Base-by-base conservation (phyloP, 2,797 vertebrate species). In the Myotis vivesi region DNA sequence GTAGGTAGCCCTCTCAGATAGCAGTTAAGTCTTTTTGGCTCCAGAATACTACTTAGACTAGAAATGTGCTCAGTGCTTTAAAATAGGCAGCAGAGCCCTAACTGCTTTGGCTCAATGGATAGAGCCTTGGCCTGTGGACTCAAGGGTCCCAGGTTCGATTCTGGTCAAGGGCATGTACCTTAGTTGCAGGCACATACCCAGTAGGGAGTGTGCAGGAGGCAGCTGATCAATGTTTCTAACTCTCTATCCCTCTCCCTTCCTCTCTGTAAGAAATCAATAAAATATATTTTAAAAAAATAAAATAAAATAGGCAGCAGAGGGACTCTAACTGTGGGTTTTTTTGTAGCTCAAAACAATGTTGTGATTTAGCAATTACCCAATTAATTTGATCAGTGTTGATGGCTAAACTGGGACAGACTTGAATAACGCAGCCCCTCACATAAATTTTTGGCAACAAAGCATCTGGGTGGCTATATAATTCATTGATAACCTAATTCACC, bases 281-380 rank as follows among this genome's bases (percentile, higher is more conserved):
- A 44, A 44, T 44, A 44, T 44, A 11, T 44, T 44, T 11, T 11
- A 11, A 44, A 44, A 44, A 44, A 44, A 44, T 44, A 44, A 9
- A 44, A 44, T 95, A 85, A 91, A 94, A 89, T 59, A 71, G 28
- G 36, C 80, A 85, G 19, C 22, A 91, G 28, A 77, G 30, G n/a
- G 66, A 0, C 1, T 82, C 68, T 64, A 69, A 95, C 91, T 53
- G 36, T 83, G 44, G 44, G n/a, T 76, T n/a, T 79, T 87, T 95
- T 95, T 94, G 89, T 77, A 89, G 77, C 77, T 89, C 59, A 89
- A 95, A 93, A 93, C 76, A 95, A 62, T 92, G 55, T 71, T 91
- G 87, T 91, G 76, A 92, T 91, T 96, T 96, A 94, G 81, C 93
- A 95, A 84, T 93, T 97, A 89, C 49, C 33, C 87, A 90, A 87